Base-by-base conservation (phyloP, 2,888 invertebrate species). In the Plebejus melissa region DNA sequence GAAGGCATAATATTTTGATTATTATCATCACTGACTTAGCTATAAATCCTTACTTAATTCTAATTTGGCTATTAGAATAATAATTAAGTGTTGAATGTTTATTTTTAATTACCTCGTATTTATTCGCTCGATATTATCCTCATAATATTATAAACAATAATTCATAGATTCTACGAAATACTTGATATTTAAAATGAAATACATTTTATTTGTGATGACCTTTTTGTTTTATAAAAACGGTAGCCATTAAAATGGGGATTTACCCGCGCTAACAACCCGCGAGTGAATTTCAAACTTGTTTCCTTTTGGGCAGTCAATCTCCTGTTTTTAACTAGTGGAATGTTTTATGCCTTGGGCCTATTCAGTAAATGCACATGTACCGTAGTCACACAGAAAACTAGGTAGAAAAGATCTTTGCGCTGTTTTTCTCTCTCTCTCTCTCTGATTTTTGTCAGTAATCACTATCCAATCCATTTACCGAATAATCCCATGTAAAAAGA, bases 171-270 rank as follows among this genome's bases (percentile, higher is more conserved):
- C 60, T 60, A 28, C 60, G 60, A 60, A 58, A 60, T 60, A 22
- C 22, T 22, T 22, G 1, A 60, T 28, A 28, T 60, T 60, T 60
- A 46, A 60, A 60, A 60, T 60, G 32, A 60, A 60, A 60, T 60
- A 60, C 28, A 32, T 60, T 28, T 60, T 60, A 28, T 60, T 60
- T 60, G 11, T 60, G 22, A 60, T 28, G 58, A 22, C 60, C 11
- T 60, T 28, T 60, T 60, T 6, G 28, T 28, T 60, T 60, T 60
- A 60, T 60, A 60, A 60, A 60, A 60, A 60, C 60, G 4, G 60
- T 60, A 11, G 28, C 4, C 60, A 11, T 60, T 60, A 28, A 60
- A 60, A 60, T 60, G 9, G 60, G 28, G 28, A 60, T 28, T 60
- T 60, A 28, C 60, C 11, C 28, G 11, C 60, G 28, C 4, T 28